Evolutionary conservation across 2,797 vertebrate genomes (phyloP), one percentile per base, ranked within the genome.

Genomic region (Coilia nasus): DNA sequence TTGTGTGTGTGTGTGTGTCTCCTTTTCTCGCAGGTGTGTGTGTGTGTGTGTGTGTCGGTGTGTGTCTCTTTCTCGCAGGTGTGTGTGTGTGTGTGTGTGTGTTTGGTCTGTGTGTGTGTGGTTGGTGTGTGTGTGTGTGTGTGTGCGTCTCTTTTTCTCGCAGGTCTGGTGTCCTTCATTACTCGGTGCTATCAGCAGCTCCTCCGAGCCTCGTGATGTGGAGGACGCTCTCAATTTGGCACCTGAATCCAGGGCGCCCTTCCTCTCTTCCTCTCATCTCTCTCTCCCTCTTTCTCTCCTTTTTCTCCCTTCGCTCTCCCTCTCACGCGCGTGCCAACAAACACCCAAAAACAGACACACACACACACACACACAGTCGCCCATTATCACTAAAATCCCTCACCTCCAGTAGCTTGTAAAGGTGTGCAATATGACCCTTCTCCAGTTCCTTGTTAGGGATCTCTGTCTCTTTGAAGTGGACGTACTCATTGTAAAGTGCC

Each of bases 401-500:
- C 83, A 88, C 97, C 98, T 99, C 97, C 89, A 99, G 92, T 89
- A 98, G 94, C 87, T 98, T 98, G 95, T 99, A 99, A 88, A 99
- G 93, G 87, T 97, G 97, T 87, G 97, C 94, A 9, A 98, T 94
- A 88, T 95, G 95, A 90, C 94, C 93, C 92, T 99, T 99, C 88
- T 99, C 98, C 83, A 92, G 89, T 93, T 99, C 98, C 89, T 97
- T 98, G 0, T 93, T 90, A 25, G 97, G 96, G 91, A 99, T 98
- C 95, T 99, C 98, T 0, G 97, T 98, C 94, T 99, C 98, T 95
- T 99, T 99, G 93, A 99, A 98, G 96, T 99, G 98, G 95, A 99
- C 95, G 90, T 99, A 99, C 89, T 99, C 96, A 87, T 99, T 99
- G 96, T 99, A 99, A 98, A 99, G 98, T 97, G 97, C 98, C 98